These are phyloP conservation scores for Pachliopta kotzebuea DNA, from an alignment of 2,888 invertebrate genomes.

Conservation along the genomic window DNA sequence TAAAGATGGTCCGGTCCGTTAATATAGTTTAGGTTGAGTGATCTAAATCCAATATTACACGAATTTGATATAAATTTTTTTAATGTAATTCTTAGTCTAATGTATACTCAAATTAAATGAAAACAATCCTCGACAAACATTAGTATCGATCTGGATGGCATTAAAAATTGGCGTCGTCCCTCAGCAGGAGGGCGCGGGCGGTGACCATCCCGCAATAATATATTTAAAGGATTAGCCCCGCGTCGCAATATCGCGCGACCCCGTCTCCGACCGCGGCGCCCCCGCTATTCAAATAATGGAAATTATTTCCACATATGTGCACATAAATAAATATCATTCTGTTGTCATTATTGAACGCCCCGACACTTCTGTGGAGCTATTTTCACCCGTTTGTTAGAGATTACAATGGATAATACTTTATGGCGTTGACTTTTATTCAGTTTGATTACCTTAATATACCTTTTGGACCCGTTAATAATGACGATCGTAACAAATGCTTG, in stretches of 20 bases:
- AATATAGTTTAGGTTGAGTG: no score
- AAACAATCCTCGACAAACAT: conserved; percentile 54
- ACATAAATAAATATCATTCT: conserved; percentile 77
- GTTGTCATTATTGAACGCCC: conserved; percentile 71
- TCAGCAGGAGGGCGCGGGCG: conserved; percentile 56
- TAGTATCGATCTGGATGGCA: conserved; percentile 68
- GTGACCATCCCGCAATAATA: conserved; percentile 76
- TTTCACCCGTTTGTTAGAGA: conserved; percentile 66
- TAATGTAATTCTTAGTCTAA: background rate
- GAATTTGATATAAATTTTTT: background rate
- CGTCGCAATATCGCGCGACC: conserved; percentile 77
- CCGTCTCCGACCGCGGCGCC: conserved; percentile 49
- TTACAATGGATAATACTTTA: conserved; percentile 49
- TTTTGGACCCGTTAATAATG: background rate
- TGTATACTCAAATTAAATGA: conserved; percentile 37
- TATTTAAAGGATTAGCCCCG: conserved; percentile 79
- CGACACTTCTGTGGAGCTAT: conserved; percentile 62
- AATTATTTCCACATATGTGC: conserved; percentile 80
- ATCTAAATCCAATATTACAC: background rate
- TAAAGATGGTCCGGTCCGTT: no score
- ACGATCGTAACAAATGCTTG: background rate
- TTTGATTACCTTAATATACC: background rate
- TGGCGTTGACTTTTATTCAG: conserved; percentile 35
- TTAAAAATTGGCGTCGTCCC: conserved; percentile 65
- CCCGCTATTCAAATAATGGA: conserved; percentile 77